Percentiles rank a stretch among this genome's conserved stretches.
These are phyloP conservation scores for Delia radicum DNA, from an alignment of 1,140 invertebrate genomes.

Conservation along the genomic window DNA sequence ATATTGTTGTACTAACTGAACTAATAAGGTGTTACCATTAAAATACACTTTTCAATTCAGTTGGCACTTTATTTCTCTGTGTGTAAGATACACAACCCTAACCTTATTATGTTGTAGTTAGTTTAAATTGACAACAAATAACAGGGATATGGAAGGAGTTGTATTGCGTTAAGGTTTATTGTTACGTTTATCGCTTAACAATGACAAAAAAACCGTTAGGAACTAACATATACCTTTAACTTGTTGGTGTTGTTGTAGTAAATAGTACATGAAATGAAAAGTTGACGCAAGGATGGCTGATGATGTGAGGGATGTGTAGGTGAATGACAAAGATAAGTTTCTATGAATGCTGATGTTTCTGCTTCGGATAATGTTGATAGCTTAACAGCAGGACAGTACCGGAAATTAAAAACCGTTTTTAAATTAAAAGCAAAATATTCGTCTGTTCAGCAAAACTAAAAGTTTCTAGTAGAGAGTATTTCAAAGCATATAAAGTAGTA, in stretches of 20 bases:
- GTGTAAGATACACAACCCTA: too few relatives aligned
- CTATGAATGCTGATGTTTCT: too few relatives aligned
- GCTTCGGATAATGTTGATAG: neutral
- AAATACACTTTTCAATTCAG: too few relatives aligned
- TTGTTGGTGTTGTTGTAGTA: neutral
- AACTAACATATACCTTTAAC: neutral
- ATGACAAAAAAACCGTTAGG: neutral
- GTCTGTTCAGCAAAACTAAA: neutral
- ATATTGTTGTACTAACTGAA: neutral
- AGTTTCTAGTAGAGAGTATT: neutral
- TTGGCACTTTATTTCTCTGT: too few relatives aligned
- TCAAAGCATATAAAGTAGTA: too few relatives aligned
- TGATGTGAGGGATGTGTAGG: neutral
- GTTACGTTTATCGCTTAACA: neutral
- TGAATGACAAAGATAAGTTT: neutral
- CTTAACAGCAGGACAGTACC: neutral
- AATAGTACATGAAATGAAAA: too few relatives aligned
- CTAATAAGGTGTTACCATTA: too few relatives aligned
- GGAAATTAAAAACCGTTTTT: constrained; percentile 18
- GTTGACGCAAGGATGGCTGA: neutral
- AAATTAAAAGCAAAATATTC: neutral
- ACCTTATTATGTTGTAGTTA: too few relatives aligned
- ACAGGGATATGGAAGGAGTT: too few relatives aligned
- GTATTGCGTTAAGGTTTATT: too few relatives aligned
- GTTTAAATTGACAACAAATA: neutral